Base-by-base conservation (phyloP, 64 coral and sea anemone genomes). In the Actinia equina region DNA sequence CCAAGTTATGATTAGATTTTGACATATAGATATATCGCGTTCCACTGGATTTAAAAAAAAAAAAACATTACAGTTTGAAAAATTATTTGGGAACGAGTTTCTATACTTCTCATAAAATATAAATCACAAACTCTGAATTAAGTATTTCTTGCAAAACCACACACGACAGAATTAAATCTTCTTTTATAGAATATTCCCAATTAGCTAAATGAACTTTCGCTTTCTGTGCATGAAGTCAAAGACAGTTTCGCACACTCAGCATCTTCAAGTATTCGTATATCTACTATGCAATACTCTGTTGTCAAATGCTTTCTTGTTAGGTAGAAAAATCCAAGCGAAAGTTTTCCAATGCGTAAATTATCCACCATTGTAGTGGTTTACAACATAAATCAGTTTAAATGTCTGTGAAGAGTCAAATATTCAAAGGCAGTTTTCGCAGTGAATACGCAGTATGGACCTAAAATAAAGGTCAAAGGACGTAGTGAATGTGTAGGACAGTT, bases 61-160 rank as follows among this genome's bases (percentile, higher is more conserved):
- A 74, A 41, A 37, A 37, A 37, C 0, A 37, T 37, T 37, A 74
- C 25, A 74, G 10, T 11, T 74, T 9, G 69, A 13, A 42, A 41
- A 30, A 74, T 15, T 74, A 26, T 65, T 74, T 74, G 69, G 69
- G 20, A 74, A 74, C 13, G 69, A 41, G 27, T 74, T 74, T 20
- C 63, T 69, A 20, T 41, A 74, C 69, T 74, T 74, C 69, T 42
- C 69, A 74, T 74, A 74, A 74, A 74, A 74, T 37, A 74, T 74
- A 18, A 74, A 74, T 30, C 26, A 14, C 6, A 74, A 74, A 74
- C 69, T 74, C 25, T 74, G 11, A 74, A 74, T 74, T 13, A 42
- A 74, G 69, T 15, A 74, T 74, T 74, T 74, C 25, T 74, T 74
- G 11, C 30, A 74, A 74, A 74, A 74, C 69, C 69, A 74, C 69